phyloP scores from a whole-genome alignment of 2,888 invertebrate species.

The Ferrisia virgata region DNA sequence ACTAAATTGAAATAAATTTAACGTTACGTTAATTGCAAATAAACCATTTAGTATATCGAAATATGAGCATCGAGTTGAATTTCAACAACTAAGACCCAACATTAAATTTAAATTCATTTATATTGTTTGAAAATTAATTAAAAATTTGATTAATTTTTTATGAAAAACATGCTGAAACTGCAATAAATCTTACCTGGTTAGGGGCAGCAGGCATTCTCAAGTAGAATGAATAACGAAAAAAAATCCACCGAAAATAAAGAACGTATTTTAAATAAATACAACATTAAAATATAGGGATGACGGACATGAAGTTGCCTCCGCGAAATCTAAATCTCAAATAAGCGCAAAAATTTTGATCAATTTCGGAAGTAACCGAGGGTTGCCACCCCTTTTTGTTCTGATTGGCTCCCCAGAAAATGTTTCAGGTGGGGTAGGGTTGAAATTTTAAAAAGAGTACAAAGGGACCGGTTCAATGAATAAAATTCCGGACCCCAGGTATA shows the following conservation, averaged over 20 bases:
- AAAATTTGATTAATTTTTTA: neutral
- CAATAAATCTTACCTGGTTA: slow-evolving; percentile 28
- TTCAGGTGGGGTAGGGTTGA: neutral
- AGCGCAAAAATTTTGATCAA: neutral
- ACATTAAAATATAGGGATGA: neutral
- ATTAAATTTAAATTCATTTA: no score
- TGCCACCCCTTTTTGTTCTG: neutral
- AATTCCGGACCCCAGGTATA: neutral
- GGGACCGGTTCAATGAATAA: neutral
- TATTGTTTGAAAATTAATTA: neutral
- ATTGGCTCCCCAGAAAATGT: slow-evolving; percentile 5
- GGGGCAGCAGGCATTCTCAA: slow-evolving; percentile 28
- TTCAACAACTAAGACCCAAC: no score
- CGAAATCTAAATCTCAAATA: slow-evolving; percentile 32
- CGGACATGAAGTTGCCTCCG: neutral
- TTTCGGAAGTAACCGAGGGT: slow-evolving; percentile 31
- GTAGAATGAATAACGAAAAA: neutral
- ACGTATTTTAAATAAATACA: neutral
- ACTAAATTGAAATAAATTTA: no score
- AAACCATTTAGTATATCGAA: no score
- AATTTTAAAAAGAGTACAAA: neutral
- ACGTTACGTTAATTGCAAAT: neutral
- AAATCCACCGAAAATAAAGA: neutral
- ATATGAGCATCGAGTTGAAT: no score
- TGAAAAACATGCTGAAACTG: neutral